phyloP scores from a whole-genome alignment of 2,797 vertebrate species.

The Characodon lateralis region DNA sequence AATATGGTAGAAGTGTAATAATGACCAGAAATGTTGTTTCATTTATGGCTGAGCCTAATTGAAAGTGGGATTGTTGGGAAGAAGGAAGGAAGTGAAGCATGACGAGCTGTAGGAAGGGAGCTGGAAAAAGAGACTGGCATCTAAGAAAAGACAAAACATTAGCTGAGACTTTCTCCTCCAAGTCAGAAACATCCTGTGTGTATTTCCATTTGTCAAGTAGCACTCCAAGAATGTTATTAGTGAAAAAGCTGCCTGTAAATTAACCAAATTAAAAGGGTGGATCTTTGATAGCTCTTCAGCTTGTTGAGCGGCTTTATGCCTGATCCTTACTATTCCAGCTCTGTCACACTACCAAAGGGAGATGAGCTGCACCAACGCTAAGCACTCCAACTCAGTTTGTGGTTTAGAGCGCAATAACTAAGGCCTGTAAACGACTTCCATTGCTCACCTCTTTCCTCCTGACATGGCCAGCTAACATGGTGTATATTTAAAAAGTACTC shows the following conservation, averaged over 20 bases:
- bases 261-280: constrained; percentile 78
- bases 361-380: constrained; percentile 57
- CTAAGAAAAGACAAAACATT: constrained; percentile 33
- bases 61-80: constrained; percentile 3
- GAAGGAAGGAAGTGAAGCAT: not conserved
- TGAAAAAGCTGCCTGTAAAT: constrained; percentile 76
- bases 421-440: constrained; percentile 72
- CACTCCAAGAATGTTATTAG: constrained; percentile 78
- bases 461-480: constrained; percentile 61
- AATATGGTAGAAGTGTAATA: constrained; percentile 73
- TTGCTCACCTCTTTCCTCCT: constrained; percentile 65
- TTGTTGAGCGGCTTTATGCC: constrained; percentile 73
- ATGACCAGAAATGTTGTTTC: constrained; percentile 60
- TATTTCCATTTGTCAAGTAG: constrained; percentile 80
- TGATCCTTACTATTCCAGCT: constrained; percentile 71
- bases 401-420: constrained; percentile 64
- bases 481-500: constrained; percentile 82
- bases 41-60: constrained; percentile 60
- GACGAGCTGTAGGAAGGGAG: not conserved
- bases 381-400: constrained; percentile 67
- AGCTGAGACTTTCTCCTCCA: constrained; percentile 56
- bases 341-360: constrained; percentile 72
- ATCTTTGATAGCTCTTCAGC: constrained; percentile 74
- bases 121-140: not conserved
- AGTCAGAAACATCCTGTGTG: constrained; percentile 66